Percentiles rank a stretch among this genome's conserved stretches.
phyloP scores from a whole-genome alignment of 2,113 vertebrate species.

The Sphaerodactylus townsendi region DNA sequence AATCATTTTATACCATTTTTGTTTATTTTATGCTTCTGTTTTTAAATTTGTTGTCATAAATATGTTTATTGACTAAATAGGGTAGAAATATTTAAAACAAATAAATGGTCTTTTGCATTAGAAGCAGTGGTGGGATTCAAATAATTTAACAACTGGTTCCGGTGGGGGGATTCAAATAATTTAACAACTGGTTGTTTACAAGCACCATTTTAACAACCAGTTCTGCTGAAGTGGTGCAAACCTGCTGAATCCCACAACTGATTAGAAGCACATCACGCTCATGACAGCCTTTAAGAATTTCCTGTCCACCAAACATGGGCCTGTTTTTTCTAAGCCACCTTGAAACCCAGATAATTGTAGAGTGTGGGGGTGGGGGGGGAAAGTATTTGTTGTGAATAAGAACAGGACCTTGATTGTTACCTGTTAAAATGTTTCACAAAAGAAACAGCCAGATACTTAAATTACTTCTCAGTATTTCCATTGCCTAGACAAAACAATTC shows the following conservation, averaged over 20 bases:
- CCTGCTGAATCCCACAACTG: too few species aligned
- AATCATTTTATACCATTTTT: too few species aligned
- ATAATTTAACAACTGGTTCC: too few species aligned
- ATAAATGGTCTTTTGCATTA: not conserved
- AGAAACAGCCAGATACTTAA: conserved; percentile 22
- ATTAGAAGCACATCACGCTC: not conserved
- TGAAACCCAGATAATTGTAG: conserved; percentile 5
- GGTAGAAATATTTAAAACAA: not conserved
- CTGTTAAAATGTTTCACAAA: conserved; percentile 22
- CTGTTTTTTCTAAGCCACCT: not conserved
- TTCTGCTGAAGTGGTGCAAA: too few species aligned
- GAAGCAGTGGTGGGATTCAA: too few species aligned
- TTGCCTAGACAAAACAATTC: conserved; percentile 25
- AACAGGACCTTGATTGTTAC: conserved; percentile 27
- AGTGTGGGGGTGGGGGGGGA: not conserved
- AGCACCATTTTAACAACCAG: too few species aligned
- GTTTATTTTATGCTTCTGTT: too few species aligned
- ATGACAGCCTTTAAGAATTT: conserved; percentile 3
- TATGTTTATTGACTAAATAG: too few species aligned
- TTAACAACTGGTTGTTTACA: too few species aligned
- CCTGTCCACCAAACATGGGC: conserved; percentile 11
- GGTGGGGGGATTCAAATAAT: too few species aligned
- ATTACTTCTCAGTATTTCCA: not conserved
- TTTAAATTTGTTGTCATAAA: too few species aligned
- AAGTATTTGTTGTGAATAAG: not conserved